These are phyloP conservation scores for Siniperca knerii DNA, from an alignment of 2,113 vertebrate genomes.

Conservation along the genomic window DNA sequence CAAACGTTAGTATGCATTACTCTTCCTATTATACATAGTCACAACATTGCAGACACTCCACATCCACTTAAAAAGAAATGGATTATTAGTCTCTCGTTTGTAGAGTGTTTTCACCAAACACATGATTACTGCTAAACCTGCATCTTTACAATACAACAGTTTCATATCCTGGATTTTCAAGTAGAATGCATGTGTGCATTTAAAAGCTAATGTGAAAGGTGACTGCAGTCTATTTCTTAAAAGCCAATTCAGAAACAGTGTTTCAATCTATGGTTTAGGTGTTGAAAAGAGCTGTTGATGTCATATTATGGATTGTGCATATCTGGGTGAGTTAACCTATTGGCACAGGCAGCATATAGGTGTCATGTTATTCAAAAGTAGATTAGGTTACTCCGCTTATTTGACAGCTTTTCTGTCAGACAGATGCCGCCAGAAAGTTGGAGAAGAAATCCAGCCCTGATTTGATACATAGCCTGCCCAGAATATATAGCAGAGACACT, in stretches of 20 bases:
- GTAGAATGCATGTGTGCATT: not conserved
- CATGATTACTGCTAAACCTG: constrained; percentile 18
- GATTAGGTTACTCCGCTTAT: not conserved
- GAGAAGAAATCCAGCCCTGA: no score
- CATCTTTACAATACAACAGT: not conserved
- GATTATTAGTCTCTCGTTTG: not conserved
- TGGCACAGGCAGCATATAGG: not conserved
- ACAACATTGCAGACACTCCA: constrained; percentile 16
- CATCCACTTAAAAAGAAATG: constrained; percentile 16
- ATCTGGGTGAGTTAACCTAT: not conserved
- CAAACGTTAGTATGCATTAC: not conserved
- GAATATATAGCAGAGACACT: no score
- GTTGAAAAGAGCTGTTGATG: constrained; percentile 1
- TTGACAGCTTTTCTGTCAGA: not conserved
- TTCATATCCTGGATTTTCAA: not conserved
- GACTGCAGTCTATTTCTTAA: not conserved
- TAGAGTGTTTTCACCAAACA: constrained; percentile 7
- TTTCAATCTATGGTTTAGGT: not conserved
- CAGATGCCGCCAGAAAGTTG: not conserved
- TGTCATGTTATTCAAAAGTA: not conserved
- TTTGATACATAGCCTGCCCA: no score
- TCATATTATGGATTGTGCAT: not conserved
- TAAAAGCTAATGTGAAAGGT: not conserved
- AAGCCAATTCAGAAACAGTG: not conserved
- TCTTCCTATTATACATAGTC: constrained; percentile 11